Evolutionary conservation across 2,797 vertebrate species (phyloP), one percentile per base, ranked within the genome.

Genomic region (Crax fasciolata): DNA sequence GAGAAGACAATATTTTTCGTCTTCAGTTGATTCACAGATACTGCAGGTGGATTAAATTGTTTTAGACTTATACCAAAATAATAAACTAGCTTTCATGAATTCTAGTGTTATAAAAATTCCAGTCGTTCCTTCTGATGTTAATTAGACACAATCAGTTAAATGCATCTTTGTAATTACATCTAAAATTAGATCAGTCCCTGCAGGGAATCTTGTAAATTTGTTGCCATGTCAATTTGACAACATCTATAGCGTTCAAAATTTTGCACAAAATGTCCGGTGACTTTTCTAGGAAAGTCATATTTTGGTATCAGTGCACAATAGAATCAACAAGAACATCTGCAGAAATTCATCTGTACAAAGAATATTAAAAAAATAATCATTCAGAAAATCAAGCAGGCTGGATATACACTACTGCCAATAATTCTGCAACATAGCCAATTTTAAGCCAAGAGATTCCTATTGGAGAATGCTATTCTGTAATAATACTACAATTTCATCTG

Each of bases 171-270:
- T 86, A 95, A 95, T 79, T 94, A 74, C 44, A 72, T 63, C 66
- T 96, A 95, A 94, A 95, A 92, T 96, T 89, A 94, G 52, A 65
- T 89, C 39, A 83, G 28, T 76, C 25, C 68, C 62, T 79, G n/a
- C 62, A 81, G 62, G 80, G 52, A 77, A 30, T 81, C 84, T 85
- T 80, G 49, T 49, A 92, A 82, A 94, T 74, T 55, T 94, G 75
- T 87, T 82, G 39, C 35, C 41, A 24, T 87, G 63, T 90, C 71
- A 87, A 87, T 63, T 2, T n/a, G 11, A 74, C 55, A 93, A 41
- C 16, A 85, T 55, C 28, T 28, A 58, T 14, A 43, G 59, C 77
- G 80, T 86, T 87, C 71, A 78, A 68, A 81, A 76, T 63, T 52
- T 75, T 71, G 58, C 54, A 82, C 62, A 49, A 55, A 32, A 68